Percentiles rank a stretch among this genome's conserved stretches.
These are phyloP conservation scores for Gandaritis pyraliata DNA, from an alignment of 2,888 invertebrate species.

Conservation along the genomic window DNA sequence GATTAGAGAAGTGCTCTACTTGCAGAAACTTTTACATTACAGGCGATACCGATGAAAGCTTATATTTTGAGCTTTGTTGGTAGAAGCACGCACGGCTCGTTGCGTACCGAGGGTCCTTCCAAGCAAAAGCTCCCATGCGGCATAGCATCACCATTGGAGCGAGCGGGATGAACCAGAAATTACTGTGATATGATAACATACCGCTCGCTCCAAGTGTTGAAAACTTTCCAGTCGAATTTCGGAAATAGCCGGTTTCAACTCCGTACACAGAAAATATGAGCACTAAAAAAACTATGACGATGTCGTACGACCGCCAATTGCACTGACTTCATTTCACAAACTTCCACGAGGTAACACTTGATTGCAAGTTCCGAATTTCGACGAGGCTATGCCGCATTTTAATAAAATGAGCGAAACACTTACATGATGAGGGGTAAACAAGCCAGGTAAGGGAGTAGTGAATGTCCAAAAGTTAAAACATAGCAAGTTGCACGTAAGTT, in stretches of 20 bases:
- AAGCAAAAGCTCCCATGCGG: constrained; percentile 73
- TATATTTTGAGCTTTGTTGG: constrained; percentile 53
- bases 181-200: constrained; percentile 57
- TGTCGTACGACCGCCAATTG: constrained; percentile 59
- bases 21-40: constrained; percentile 71
- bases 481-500: constrained; percentile 81
- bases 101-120: constrained; percentile 57
- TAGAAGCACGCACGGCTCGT: constrained; percentile 58
- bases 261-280: constrained; percentile 64
- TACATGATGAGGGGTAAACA: constrained; percentile 83
- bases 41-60: constrained; percentile 69
- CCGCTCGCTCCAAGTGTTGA: constrained; percentile 65
- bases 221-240: constrained; percentile 77
- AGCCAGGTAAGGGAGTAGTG: constrained; percentile 80
- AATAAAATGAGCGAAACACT: constrained; percentile 81
- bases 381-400: constrained; percentile 68
- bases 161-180: constrained; percentile 57
- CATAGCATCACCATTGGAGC: constrained; percentile 57
- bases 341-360: constrained; percentile 77
- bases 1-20: constrained; percentile 69
- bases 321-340: constrained; percentile 77
- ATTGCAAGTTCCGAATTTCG: constrained; percentile 81
- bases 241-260: constrained; percentile 70
- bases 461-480: constrained; percentile 81
- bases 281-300: constrained; percentile 52